These are phyloP conservation scores for Falcaria lacertinaria DNA, from an alignment of 2,888 invertebrate genomes.

Conservation along the genomic window DNA sequence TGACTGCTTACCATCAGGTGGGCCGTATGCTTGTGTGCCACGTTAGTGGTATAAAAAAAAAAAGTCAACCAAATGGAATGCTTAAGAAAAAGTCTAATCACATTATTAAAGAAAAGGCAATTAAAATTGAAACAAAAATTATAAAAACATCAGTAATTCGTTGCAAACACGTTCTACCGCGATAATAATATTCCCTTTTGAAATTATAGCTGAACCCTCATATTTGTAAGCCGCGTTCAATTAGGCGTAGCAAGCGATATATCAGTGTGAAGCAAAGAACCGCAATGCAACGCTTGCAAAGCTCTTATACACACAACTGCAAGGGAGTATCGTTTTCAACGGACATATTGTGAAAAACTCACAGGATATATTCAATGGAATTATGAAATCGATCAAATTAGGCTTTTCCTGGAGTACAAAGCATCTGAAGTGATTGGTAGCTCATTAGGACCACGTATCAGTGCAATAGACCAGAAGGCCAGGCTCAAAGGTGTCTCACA, in stretches of 20 bases:
- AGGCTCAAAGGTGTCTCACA: constrained; percentile 48
- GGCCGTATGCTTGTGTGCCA: no score
- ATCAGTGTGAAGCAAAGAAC: constrained; percentile 27
- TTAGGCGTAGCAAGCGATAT: constrained; percentile 38
- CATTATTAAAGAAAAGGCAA: background rate
- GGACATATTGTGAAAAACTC: constrained; percentile 3
- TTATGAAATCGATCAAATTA: background rate
- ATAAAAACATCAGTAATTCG: constrained; percentile 12
- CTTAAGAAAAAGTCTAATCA: no score
- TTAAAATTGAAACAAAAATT: constrained; percentile 1
- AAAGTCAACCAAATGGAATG: no score
- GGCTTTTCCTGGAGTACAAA: background rate
- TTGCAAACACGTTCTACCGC: constrained; percentile 22
- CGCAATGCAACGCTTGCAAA: constrained; percentile 32
- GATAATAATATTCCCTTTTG: constrained; percentile 22
- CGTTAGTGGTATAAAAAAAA: no score
- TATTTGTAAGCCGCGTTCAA: constrained; percentile 52
- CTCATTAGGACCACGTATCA: constrained; percentile 57
- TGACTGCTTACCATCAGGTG: no score
- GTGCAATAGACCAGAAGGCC: constrained; percentile 47
- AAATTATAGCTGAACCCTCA: constrained; percentile 47
- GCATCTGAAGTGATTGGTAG: constrained; percentile 23
- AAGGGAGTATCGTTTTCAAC: constrained; percentile 5
- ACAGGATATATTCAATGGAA: constrained; percentile 1
- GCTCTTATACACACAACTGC: constrained; percentile 21